Evolutionary conservation across 1,140 invertebrate genomes (phyloP).

Genomic region (Gryllus bimaculatus): DNA sequence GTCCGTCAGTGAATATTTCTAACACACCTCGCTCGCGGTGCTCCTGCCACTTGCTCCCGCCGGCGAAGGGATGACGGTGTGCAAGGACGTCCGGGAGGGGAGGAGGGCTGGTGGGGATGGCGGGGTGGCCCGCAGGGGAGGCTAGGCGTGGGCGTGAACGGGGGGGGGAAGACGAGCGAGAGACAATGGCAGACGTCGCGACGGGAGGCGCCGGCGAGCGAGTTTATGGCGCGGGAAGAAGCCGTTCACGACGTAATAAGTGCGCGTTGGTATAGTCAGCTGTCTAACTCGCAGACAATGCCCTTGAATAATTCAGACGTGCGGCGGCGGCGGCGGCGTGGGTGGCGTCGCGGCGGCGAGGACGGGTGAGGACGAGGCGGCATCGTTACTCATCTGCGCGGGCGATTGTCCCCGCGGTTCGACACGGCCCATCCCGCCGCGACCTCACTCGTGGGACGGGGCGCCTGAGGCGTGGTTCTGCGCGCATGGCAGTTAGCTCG

Average conservation of each 20-base stretch:
- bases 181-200: background rate
- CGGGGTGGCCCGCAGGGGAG: background rate
- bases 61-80: too few species aligned
- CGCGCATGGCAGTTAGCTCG: too few species aligned
- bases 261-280: background rate
- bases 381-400: background rate
- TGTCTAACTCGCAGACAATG: conserved; percentile 1
- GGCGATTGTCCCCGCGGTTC: background rate
- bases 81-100: too few species aligned
- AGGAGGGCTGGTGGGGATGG: too few species aligned
- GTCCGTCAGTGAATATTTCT: too few species aligned
- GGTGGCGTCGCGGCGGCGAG: background rate
- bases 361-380: too few species aligned
- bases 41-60: too few species aligned
- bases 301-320: background rate
- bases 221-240: background rate
- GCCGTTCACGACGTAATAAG: background rate
- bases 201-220: background rate
- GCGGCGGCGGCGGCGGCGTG: too few species aligned
- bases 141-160: too few species aligned
- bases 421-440: background rate
- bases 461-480: background rate
- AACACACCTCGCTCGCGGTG: too few species aligned
- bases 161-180: too few species aligned
- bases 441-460: background rate